phyloP scores from a whole-genome alignment of 2,113 vertebrate genomes.

The Dinomys branickii region DNA sequence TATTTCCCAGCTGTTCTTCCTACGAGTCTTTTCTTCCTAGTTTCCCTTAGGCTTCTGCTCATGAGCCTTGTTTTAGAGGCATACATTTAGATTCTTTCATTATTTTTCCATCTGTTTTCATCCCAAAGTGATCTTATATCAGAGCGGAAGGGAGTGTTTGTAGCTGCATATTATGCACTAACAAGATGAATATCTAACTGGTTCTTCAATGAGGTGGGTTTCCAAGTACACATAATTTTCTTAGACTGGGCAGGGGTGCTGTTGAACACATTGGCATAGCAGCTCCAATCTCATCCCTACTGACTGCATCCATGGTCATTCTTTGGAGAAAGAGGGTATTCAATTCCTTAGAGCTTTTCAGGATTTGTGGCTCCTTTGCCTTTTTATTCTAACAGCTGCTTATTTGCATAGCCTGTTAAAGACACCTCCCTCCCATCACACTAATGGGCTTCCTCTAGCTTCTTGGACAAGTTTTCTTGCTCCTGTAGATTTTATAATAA shows the following conservation, averaged over 20 bases:
- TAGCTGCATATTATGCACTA: constrained; percentile 20
- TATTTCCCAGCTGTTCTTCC: background rate
- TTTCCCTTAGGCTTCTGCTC: background rate
- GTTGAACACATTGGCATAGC: background rate
- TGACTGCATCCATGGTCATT: constrained; percentile 27
- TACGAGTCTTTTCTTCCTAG: background rate
- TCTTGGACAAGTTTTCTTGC: constrained; percentile 49
- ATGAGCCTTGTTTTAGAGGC: background rate
- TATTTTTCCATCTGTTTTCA: constrained; percentile 38
- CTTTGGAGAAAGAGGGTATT: constrained; percentile 63
- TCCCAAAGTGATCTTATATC: background rate
- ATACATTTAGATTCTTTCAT: background rate
- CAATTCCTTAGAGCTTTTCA: constrained; percentile 44
- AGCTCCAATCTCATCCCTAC: background rate
- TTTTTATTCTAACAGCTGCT: constrained; percentile 73
- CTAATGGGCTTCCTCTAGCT: constrained; percentile 49
- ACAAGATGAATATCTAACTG: constrained; percentile 1
- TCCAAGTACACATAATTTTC: background rate
- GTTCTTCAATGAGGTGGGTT: constrained; percentile 27
- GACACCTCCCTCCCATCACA: background rate
- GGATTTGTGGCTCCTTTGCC: constrained; percentile 52
- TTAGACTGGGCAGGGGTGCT: background rate
- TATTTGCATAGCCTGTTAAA: constrained; percentile 72
- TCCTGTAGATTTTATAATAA: constrained; percentile 54
- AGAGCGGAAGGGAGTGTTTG: background rate